phyloP scores from a whole-genome alignment of 1,140 invertebrate species.

The Cydia strobilella region DNA sequence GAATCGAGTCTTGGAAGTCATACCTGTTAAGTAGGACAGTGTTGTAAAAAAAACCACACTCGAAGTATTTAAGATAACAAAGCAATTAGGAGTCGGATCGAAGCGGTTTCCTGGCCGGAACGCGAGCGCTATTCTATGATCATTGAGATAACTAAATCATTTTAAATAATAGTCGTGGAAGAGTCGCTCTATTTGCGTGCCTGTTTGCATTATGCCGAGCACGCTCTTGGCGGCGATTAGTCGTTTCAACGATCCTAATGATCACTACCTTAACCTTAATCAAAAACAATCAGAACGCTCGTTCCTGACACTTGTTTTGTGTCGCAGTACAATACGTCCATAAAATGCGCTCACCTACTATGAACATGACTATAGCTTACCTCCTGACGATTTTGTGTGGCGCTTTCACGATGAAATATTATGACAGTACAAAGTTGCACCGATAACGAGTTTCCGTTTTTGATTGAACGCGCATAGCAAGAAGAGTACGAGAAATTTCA shows the following conservation, averaged over 20 bases:
- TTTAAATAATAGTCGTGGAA: not conserved
- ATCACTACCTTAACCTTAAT: conserved; percentile 14
- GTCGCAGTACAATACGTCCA: not conserved
- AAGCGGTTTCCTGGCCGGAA: conserved; percentile 35
- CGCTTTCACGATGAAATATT: conserved; percentile 16
- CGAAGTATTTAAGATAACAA: conserved; percentile 38
- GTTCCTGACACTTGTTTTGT: not conserved
- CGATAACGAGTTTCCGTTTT: conserved; percentile 30
- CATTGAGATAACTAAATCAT: conserved; percentile 24
- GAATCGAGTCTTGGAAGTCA: not conserved
- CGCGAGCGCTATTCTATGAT: not conserved
- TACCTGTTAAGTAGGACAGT: conserved; percentile 34
- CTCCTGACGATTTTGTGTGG: not conserved
- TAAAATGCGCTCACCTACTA: not conserved
- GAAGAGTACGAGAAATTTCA: conserved; percentile 23
- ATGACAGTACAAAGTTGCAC: conserved; percentile 8
- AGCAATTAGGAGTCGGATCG: conserved; percentile 42
- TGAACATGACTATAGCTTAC: not conserved
- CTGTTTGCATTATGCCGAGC: not conserved
- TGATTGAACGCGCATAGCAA: conserved; percentile 27
- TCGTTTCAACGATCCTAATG: conserved; percentile 5
- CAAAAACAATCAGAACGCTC: conserved; percentile 1
- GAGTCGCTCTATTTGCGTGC: conserved; percentile 16
- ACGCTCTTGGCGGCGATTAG: not conserved
- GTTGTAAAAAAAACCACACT: conserved; percentile 41